Conservation (phyloP, 2,797 vertebrate species). For the Buceros bicornis region DNA sequence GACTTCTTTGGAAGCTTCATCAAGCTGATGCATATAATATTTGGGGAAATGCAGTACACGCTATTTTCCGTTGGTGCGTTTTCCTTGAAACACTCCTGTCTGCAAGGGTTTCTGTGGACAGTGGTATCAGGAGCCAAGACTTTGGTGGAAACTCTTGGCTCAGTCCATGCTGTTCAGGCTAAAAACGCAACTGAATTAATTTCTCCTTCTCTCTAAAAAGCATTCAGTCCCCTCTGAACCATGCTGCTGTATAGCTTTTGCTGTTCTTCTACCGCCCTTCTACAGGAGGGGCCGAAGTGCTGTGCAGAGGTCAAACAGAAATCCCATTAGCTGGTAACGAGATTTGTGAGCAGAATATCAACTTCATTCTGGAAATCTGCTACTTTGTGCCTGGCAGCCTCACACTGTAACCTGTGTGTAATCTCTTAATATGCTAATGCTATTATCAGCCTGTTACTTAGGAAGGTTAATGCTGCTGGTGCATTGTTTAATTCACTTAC, state of each 20-base stretch:
- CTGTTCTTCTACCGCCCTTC: neutral
- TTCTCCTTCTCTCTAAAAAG: neutral
- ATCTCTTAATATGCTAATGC: constrained; percentile 70
- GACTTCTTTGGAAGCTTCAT: neutral
- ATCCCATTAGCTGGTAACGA: constrained; percentile 69
- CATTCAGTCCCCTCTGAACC: constrained; percentile 29
- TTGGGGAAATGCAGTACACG: neutral
- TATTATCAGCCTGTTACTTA: constrained; percentile 36
- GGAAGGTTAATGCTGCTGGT: constrained; percentile 45
- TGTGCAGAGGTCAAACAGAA: constrained; percentile 51
- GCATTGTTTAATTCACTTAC: constrained; percentile 58
- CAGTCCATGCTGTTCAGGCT: neutral
- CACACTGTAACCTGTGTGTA: constrained; percentile 25
- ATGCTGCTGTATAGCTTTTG: constrained; percentile 14
- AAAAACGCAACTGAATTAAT: neutral
- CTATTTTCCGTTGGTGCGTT: neutral
- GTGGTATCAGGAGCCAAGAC: neutral
- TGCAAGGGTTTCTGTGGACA: neutral
- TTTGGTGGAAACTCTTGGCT: neutral
- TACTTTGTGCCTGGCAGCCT: constrained; percentile 20
- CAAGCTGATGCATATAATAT: neutral
- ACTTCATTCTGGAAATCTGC: constrained; percentile 43
- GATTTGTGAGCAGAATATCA: constrained; percentile 58
- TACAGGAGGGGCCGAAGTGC: neutral
- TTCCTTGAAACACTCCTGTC: neutral